Evolutionary conservation across 2,888 invertebrate genomes (phyloP), one percentile per base, ranked within the genome.

Genomic region (Leptinotarsa rubiginosa): DNA sequence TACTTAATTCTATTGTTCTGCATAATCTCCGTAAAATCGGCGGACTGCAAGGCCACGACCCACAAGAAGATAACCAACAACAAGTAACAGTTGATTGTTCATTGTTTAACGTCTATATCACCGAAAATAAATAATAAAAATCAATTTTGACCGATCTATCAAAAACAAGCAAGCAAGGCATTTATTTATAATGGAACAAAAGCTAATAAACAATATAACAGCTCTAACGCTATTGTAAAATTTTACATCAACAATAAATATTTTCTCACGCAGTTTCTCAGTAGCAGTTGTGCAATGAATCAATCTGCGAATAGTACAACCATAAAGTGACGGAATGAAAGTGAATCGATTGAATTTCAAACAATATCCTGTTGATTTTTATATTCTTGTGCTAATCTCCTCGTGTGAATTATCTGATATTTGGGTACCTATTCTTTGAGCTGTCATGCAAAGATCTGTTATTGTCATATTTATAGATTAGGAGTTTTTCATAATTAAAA

Each of bases 221-320:
- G 20, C 15, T 56, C 12, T 56, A 13, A 56, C 15, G 56, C 20
- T 22, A 22, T 4, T 16, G 41, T 4, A 18, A 62, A n/a, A 62
- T 62, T 16, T 7, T 5, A 62, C 10, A 62, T 41, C 16, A n/a
- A 62, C n/a, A 16, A 62, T 7, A 16, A 31, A 16, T 41, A 62
- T 62, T 62, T 62, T 62, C 62, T 62, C 62, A 62, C 62, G 62
- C 62, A 41, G 16, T 62, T 16, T 25, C 16, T 31, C 16, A 25
- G 22, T 25, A 5, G 13, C 16, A 25, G n/a, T 62, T 62, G 62
- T 13, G 31, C 10, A 25, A 62, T 62, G 5, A 41, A 31, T 62
- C 25, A 25, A 62, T 62, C n/a, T 62, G 62, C 18, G 20, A 20
- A 56, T 56, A 56, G n/a, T n/a, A 18, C 1, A n/a, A 62, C 16